phyloP scores from a whole-genome alignment of 2,797 vertebrate species.

The Sebastes flavidus region DNA sequence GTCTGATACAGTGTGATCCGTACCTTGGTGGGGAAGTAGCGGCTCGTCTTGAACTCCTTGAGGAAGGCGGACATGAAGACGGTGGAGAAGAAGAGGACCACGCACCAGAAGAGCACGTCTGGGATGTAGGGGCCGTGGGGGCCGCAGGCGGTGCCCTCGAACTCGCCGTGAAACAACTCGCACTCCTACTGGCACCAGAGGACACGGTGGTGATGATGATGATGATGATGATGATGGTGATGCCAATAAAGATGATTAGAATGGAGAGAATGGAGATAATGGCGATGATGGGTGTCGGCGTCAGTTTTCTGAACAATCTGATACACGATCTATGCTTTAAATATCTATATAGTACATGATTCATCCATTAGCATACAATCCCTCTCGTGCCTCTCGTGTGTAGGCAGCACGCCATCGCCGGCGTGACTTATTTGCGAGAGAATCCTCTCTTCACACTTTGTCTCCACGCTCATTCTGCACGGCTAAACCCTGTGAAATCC shows the following conservation, averaged over 20 bases:
- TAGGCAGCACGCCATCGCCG: neutral
- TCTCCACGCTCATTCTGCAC: slow-evolving; percentile 36
- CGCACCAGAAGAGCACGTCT: slow-evolving; percentile 98
- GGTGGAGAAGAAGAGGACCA: slow-evolving; percentile 97
- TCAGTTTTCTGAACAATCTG: slow-evolving; percentile 15
- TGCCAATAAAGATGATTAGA: neutral
- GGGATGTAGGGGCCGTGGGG: slow-evolving; percentile 96
- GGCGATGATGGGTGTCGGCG: slow-evolving; percentile 10
- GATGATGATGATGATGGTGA: neutral
- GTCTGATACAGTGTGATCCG: neutral
- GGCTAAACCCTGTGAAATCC: slow-evolving; percentile 63
- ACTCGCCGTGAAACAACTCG: slow-evolving; percentile 86
- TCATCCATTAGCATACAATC: neutral
- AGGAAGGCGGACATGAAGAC: slow-evolving; percentile 94
- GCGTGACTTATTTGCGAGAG: slow-evolving; percentile 17
- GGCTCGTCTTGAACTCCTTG: slow-evolving; percentile 98
- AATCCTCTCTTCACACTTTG: slow-evolving; percentile 13
- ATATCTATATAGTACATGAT: neutral
- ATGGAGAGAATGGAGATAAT: neutral
- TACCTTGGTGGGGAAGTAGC: slow-evolving; percentile 98
- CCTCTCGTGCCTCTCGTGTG: no score
- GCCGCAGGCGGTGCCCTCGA: slow-evolving; percentile 90
- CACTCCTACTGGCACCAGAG: slow-evolving; percentile 86
- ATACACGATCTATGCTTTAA: neutral
- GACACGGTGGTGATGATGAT: slow-evolving; percentile 18